Evolutionary conservation across 2,888 invertebrate genomes (phyloP).

Genomic region (Microctonus brassicae): DNA sequence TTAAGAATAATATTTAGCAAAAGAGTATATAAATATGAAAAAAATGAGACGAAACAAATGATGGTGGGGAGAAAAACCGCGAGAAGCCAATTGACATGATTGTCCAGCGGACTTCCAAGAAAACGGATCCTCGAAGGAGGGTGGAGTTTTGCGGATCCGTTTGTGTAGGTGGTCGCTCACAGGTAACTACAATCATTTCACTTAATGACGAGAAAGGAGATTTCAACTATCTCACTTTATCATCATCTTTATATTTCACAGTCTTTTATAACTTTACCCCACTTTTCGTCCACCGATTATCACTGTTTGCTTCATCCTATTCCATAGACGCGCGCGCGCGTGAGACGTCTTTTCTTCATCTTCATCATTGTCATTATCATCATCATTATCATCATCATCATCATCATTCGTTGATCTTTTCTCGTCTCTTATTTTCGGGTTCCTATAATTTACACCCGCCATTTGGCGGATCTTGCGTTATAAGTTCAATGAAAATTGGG

Average conservation of each 20-base stretch:
- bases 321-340: neutral
- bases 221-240: neutral
- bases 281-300: neutral
- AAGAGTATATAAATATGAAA: neutral
- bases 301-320: neutral
- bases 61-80: conserved; percentile 25
- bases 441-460: conserved; percentile 25
- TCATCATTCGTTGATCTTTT: conserved; percentile 8
- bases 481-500: neutral
- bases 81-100: conserved; percentile 33
- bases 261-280: neutral
- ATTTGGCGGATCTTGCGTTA: neutral
- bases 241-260: neutral
- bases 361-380: too few relatives aligned
- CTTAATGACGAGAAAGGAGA: conserved; percentile 55
- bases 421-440: conserved; percentile 11
- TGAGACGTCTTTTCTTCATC: neutral
- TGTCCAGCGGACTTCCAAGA: conserved; percentile 26
- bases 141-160: conserved; percentile 12
- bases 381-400: conserved; percentile 22
- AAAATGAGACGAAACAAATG: neutral
- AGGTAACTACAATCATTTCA: conserved; percentile 58
- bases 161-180: conserved; percentile 58
- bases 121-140: conserved; percentile 3
- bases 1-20: neutral